These are phyloP conservation scores for Cairina moschata DNA, from an alignment of 2,113 vertebrate species.

Conservation along the genomic window DNA sequence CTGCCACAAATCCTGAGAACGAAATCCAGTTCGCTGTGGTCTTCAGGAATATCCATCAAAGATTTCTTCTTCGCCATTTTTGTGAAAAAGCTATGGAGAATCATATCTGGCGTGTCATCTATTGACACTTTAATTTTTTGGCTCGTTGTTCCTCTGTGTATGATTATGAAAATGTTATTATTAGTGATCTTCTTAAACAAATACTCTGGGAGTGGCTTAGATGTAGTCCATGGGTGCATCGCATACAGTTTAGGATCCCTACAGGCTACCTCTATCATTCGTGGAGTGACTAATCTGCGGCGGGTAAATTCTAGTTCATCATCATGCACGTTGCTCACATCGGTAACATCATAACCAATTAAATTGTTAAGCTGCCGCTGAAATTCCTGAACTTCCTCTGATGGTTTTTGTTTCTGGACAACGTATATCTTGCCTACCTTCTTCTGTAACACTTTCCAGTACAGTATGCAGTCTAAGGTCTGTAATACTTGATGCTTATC, in stretches of 20 bases:
- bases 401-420: conserved; percentile 80
- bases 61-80: conserved; percentile 92
- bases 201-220: conserved; percentile 89
- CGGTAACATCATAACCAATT: conserved; percentile 95
- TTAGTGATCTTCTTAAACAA: conserved; percentile 86
- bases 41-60: conserved; percentile 89
- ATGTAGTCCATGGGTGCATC: conserved; percentile 94
- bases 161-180: conserved; percentile 87
- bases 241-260: conserved; percentile 91
- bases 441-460: conserved; percentile 91
- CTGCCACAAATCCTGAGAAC: conserved; percentile 94
- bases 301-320: conserved; percentile 97
- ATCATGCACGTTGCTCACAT: conserved; percentile 96
- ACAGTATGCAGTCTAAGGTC: conserved; percentile 93
- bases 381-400: conserved; percentile 85
- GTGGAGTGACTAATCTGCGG: conserved; percentile 90
- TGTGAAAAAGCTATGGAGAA: conserved; percentile 90
- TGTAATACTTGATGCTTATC: conserved; percentile 97
- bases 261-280: conserved; percentile 87
- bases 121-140: conserved; percentile 94
- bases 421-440: conserved; percentile 92
- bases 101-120: conserved; percentile 87
- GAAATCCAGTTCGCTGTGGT: conserved; percentile 86
- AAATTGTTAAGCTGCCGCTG: conserved; percentile 90
- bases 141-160: conserved; percentile 89